Evolutionary conservation across 2,888 invertebrate genomes (phyloP).

Genomic region (Unio delphinus): DNA sequence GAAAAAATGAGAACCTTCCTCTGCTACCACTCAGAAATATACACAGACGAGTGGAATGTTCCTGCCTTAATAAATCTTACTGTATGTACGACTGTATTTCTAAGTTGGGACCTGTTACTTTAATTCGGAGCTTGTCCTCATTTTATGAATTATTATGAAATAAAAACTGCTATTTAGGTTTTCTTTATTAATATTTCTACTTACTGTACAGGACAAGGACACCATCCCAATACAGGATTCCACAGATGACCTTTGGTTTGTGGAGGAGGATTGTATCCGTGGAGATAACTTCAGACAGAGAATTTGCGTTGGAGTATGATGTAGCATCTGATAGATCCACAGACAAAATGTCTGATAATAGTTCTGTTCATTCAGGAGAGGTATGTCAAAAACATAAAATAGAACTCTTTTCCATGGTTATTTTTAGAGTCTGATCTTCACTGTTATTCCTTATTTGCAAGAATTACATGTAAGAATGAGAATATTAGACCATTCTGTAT

Average conservation of each 20-base stretch:
- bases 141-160: not conserved
- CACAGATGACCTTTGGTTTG: slow-evolving; percentile 58
- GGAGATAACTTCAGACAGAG: slow-evolving; percentile 33
- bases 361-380: slow-evolving; percentile 33
- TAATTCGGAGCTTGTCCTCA: no score
- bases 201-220: slow-evolving; percentile 39
- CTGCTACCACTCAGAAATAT: no score
- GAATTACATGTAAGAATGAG: not conserved
- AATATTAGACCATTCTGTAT: not conserved
- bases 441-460: not conserved
- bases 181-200: not conserved
- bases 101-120: no score
- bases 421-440: not conserved
- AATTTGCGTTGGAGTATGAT: slow-evolving; percentile 48
- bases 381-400: slow-evolving; percentile 9
- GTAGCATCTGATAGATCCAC: slow-evolving; percentile 35
- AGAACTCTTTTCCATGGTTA: no score
- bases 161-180: not conserved
- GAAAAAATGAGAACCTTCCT: no score
- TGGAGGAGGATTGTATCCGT: slow-evolving; percentile 40
- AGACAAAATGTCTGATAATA: slow-evolving; percentile 21
- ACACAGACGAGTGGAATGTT: no score
- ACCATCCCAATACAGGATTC: slow-evolving; percentile 50
- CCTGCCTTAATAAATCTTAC: no score
- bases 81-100: no score